These are phyloP conservation scores for Chionodraco myersi DNA, from an alignment of 2,113 vertebrate species.

Conservation along the genomic window DNA sequence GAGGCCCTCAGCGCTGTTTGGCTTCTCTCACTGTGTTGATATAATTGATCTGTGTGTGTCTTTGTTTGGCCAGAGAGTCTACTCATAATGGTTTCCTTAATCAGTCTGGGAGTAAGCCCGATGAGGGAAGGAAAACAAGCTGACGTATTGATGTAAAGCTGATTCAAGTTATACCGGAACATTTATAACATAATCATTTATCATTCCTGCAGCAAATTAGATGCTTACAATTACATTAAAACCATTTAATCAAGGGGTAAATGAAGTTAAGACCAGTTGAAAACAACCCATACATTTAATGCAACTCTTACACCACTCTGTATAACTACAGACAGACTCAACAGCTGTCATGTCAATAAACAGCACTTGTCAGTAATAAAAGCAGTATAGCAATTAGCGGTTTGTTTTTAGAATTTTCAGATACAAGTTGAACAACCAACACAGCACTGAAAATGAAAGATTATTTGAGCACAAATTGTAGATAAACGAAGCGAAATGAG, in stretches of 20 bases:
- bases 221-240: neutral
- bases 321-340: neutral
- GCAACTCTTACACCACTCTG: neutral
- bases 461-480: neutral
- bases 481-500: no score
- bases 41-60: slow-evolving; percentile 59
- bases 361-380: neutral
- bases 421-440: neutral
- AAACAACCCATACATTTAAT: neutral
- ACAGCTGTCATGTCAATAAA: neutral
- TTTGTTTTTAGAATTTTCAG: neutral
- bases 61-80: slow-evolving; percentile 52
- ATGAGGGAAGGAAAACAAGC: slow-evolving; percentile 41
- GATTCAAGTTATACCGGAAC: neutral
- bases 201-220: neutral
- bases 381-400: neutral
- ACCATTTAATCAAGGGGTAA: slow-evolving; percentile 10
- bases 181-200: slow-evolving; percentile 5
- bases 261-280: neutral
- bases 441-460: neutral
- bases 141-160: slow-evolving; percentile 10
- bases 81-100: slow-evolving; percentile 49
- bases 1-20: slow-evolving; percentile 34
- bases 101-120: slow-evolving; percentile 50
- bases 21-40: slow-evolving; percentile 26